phyloP scores from a whole-genome alignment of 2,888 invertebrate genomes.

The Teleiodes luculella region DNA sequence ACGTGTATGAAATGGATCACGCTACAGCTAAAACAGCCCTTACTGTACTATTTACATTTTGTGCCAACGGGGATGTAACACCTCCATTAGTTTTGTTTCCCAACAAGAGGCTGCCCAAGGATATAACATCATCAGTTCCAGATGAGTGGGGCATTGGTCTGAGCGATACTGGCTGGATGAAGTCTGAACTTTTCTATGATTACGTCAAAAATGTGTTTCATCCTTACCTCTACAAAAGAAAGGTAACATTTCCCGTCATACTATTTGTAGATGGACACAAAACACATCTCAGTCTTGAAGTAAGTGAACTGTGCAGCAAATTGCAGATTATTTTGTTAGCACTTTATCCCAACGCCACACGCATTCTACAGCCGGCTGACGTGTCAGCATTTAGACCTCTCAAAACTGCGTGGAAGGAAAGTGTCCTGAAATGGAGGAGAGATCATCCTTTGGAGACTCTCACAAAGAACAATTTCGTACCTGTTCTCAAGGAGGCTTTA shows the following conservation, averaged over 20 bases:
- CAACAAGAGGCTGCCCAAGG: constrained; percentile 39
- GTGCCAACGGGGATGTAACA: constrained; percentile 37
- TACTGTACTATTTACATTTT: constrained; percentile 53
- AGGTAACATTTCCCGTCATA: no score
- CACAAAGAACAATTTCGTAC: no score
- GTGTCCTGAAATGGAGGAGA: constrained; percentile 26
- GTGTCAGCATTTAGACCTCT: constrained; percentile 29
- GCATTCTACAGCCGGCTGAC: constrained; percentile 29
- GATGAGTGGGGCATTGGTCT: constrained; percentile 45
- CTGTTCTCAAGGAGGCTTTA: no score
- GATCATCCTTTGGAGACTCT: no score
- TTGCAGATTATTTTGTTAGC: constrained; percentile 24
- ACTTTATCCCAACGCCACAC: constrained; percentile 27
- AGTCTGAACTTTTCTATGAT: constrained; percentile 44
- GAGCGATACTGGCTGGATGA: constrained; percentile 55
- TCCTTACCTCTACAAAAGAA: no score
- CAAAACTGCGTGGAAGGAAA: constrained; percentile 26
- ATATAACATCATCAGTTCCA: constrained; percentile 38
- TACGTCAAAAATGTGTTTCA: constrained; percentile 43
- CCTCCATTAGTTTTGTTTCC: constrained; percentile 41
- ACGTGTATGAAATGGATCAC: constrained; percentile 47
- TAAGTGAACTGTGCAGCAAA: constrained; percentile 24
- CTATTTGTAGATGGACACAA: constrained; percentile 32
- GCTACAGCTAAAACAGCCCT: constrained; percentile 39
- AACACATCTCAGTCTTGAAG: constrained; percentile 15